A percentile compares a stretch with the other conserved stretches of the same genome.
phyloP scores from a whole-genome alignment of 2,113 vertebrate genomes.

The Brachyhypopomus gauderio region DNA sequence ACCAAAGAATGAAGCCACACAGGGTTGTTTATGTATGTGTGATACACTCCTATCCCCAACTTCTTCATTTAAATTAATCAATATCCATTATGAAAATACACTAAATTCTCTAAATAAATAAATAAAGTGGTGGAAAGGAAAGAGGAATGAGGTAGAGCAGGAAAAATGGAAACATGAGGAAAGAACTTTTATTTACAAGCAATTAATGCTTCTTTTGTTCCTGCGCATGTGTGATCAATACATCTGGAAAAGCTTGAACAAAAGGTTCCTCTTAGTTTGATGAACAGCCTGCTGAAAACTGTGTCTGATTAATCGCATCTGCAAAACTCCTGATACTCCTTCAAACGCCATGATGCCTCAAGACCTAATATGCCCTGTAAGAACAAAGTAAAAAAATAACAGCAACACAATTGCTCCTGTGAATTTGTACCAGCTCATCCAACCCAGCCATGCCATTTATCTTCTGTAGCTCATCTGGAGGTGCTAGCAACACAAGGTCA shows the following conservation, averaged over 20 bases:
- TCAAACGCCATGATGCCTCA: too few species aligned
- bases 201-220: neutral
- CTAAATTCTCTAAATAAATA: neutral
- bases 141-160: neutral
- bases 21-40: constrained; percentile 59
- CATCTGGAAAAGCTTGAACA: neutral
- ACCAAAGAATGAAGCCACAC: constrained; percentile 10
- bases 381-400: too few species aligned
- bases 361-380: too few species aligned
- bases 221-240: neutral
- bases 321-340: neutral
- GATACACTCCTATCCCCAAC: neutral
- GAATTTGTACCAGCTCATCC: too few species aligned
- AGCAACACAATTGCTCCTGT: too few species aligned
- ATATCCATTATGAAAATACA: constrained; percentile 32
- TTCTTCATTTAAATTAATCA: constrained; percentile 47
- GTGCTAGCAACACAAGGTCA: too few species aligned
- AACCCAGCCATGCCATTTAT: too few species aligned
- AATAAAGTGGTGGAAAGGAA: constrained; percentile 5
- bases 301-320: neutral
- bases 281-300: neutral
- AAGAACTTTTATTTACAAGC: neutral
- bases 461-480: too few species aligned
- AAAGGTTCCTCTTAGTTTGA: neutral
- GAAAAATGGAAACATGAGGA: neutral